Evolutionary conservation across 1,140 invertebrate genomes (phyloP).

Genomic region (Diorhabda carinulata): DNA sequence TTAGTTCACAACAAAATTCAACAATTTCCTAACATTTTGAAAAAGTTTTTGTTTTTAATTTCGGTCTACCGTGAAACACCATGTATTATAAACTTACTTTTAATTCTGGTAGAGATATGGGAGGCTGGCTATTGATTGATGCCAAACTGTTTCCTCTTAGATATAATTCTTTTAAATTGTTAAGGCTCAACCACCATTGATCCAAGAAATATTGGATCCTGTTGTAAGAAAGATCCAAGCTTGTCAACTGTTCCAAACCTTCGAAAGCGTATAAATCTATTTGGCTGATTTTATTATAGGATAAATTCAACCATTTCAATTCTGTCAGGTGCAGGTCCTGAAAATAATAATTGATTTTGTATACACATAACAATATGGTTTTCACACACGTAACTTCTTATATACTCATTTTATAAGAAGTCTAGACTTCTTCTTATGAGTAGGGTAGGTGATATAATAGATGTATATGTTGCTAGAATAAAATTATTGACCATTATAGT

Average conservation of each 20-base stretch:
- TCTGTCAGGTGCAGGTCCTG: slow-evolving; percentile 32
- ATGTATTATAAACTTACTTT: slow-evolving; percentile 23
- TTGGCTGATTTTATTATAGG: slow-evolving; percentile 32
- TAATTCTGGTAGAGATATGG: slow-evolving; percentile 23
- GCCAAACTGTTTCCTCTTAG: slow-evolving; percentile 34
- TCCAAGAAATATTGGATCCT: slow-evolving; percentile 30
- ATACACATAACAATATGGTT: too few relatives aligned
- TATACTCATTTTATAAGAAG: too few relatives aligned
- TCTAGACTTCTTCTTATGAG: too few relatives aligned
- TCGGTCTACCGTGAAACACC: too few relatives aligned
- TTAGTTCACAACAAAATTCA: too few relatives aligned
- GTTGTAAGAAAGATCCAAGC: slow-evolving; percentile 37
- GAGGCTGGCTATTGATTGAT: slow-evolving; percentile 24
- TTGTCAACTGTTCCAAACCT: slow-evolving; percentile 31
- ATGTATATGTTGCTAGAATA: too few relatives aligned
- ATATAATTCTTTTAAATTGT: slow-evolving; percentile 30
- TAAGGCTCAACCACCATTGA: slow-evolving; percentile 31
- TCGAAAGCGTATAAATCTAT: slow-evolving; percentile 35
- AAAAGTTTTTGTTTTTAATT: too few relatives aligned
- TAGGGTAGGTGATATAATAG: too few relatives aligned
- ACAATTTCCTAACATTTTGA: too few relatives aligned
- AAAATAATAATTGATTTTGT: slow-evolving; percentile 12
- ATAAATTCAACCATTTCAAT: slow-evolving; percentile 36
- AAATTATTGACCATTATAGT: too few relatives aligned
- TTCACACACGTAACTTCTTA: too few relatives aligned